Evolutionary conservation across 1,140 invertebrate species (phyloP), one percentile per base, ranked within the genome.

Genomic region (Penaeus chinensis): DNA sequence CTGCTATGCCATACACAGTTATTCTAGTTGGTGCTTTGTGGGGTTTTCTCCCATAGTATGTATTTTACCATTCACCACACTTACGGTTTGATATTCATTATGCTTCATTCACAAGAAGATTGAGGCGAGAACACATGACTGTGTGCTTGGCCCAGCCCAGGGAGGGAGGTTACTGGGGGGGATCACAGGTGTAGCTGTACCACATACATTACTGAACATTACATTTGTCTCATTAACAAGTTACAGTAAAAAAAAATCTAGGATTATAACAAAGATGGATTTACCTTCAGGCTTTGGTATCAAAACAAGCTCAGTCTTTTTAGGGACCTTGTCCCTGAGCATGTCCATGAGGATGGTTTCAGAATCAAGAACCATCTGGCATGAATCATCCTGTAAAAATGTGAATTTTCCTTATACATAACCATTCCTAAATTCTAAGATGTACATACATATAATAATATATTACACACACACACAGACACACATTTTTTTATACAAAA

Each of bases 381-480:
- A 87, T 16, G 76, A 83, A 69, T 90, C 87, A 87, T 89, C 84
- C 87, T 90, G 77, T 27, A 54, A 65, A 16, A 11, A 32, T 24
- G 20, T 79, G 2, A 32, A 32, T 32, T 32, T 32, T 32, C 32
- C 32, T 32, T 32, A 32, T 32, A 32, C 2, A 32, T 32, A 32
- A 32, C 32, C 32, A 32, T 32, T 32, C 32, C 32, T 1, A 32
- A 32, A 32, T 32, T 32, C 32, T 2, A 32, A 32, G 32, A 32
- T 32, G 32, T 32, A 32, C 32, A 32, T 32, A 32, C 32, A 32
- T 32, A 27, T 20, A 47, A 78, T 3, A 66, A 66, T 20, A 66
- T 66, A 66, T 20, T 2, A 32, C 2, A 2, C 32, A 32, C 32
- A 32, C 32, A 32, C 32, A 32, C 32, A 32, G 1, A 32, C 32